Conservation (phyloP, 2,888 invertebrate genomes). For the Xanthia togata region DNA sequence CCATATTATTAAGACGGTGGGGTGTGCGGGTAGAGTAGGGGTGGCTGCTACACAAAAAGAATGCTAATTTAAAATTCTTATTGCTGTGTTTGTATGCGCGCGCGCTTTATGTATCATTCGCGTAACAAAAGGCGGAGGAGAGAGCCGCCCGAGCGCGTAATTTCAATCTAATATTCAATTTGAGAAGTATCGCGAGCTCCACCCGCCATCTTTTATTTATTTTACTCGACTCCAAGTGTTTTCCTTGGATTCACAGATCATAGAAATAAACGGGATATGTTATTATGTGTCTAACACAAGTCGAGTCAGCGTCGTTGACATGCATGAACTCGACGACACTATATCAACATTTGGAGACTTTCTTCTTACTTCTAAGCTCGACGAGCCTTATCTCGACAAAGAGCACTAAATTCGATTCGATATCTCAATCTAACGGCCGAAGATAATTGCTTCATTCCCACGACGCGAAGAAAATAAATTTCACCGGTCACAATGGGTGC, state of each 20-base stretch:
- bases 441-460: conserved; percentile 86
- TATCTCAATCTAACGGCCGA: conserved; percentile 78
- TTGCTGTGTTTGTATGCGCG: conserved; percentile 89
- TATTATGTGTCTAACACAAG: conserved; percentile 67
- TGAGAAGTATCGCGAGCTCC: conserved; percentile 86
- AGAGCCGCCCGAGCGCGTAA: conserved; percentile 88
- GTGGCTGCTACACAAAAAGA: conserved; percentile 89
- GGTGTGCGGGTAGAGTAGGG: conserved; percentile 82
- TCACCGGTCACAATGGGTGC: conserved; percentile 84
- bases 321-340: conserved; percentile 1
- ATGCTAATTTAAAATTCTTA: conserved; percentile 91
- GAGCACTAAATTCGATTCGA: conserved; percentile 77
- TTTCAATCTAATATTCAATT: conserved; percentile 90
- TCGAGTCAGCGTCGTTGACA: conserved; percentile 41
- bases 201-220: conserved; percentile 87
- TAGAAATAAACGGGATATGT: conserved; percentile 68
- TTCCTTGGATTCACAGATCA: conserved; percentile 79
- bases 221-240: conserved; percentile 80
- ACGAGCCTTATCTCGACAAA: conserved; percentile 70
- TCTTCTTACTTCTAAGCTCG: conserved; percentile 30
- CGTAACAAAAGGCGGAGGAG: conserved; percentile 87
- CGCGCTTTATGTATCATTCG: conserved; percentile 89
- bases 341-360: conserved; percentile 15
- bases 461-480: conserved; percentile 84
- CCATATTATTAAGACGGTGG: conserved; percentile 89